Conservation (phyloP, 2,797 vertebrate genomes). For the Helicolenus hilgendorfi region DNA sequence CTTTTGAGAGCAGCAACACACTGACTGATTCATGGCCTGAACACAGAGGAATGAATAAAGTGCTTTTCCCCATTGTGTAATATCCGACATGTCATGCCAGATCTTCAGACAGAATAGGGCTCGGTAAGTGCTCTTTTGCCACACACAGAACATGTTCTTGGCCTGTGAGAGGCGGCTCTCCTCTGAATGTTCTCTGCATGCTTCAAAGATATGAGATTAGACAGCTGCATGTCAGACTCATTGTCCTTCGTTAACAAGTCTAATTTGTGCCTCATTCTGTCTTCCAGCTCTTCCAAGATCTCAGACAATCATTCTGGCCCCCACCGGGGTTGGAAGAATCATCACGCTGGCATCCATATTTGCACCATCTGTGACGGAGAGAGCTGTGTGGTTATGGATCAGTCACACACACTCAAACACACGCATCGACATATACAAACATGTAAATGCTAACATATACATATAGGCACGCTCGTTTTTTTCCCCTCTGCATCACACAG, state of each 20-base stretch:
- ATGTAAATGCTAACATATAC: slow-evolving; percentile 14
- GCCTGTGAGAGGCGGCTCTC: slow-evolving; percentile 63
- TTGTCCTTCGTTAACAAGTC: slow-evolving; percentile 88
- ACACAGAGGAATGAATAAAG: slow-evolving; percentile 53
- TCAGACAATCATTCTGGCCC: slow-evolving; percentile 84
- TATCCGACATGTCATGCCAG: slow-evolving; percentile 57
- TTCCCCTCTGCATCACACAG: background rate
- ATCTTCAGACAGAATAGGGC: slow-evolving; percentile 59
- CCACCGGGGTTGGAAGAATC: slow-evolving; percentile 82
- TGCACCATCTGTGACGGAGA: slow-evolving; percentile 86
- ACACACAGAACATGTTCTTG: slow-evolving; percentile 64
- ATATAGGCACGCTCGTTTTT: background rate
- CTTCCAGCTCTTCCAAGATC: slow-evolving; percentile 84
- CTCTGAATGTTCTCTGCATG: slow-evolving; percentile 73
- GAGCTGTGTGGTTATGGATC: slow-evolving; percentile 73
- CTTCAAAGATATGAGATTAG: slow-evolving; percentile 84
- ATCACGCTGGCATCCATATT: slow-evolving; percentile 83
- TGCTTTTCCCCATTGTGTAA: slow-evolving; percentile 55
- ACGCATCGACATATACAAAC: background rate
- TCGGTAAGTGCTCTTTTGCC: slow-evolving; percentile 58
- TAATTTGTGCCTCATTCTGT: slow-evolving; percentile 86
- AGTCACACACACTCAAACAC: slow-evolving; percentile 10
- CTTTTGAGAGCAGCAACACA: slow-evolving; percentile 28
- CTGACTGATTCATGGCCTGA: slow-evolving; percentile 41
- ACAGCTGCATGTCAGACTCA: slow-evolving; percentile 86